Base-by-base conservation (phyloP, 2,113 vertebrate genomes). In the Gymnarchus niloticus region DNA sequence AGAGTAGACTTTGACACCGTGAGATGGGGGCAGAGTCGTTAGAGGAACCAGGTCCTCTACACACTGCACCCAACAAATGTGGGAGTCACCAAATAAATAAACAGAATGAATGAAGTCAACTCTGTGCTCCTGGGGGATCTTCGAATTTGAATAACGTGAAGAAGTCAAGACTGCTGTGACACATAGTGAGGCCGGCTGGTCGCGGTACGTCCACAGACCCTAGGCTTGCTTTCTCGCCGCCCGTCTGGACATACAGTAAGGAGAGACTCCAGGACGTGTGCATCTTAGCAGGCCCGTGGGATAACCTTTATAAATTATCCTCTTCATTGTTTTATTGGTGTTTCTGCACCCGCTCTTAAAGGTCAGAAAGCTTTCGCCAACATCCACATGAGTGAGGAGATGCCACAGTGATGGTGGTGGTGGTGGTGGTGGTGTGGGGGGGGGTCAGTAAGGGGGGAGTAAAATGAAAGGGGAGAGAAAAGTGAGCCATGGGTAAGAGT, bases 371-470 rank as follows among this genome's bases (percentile, higher is more conserved):
- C 87, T 86, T 88, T 89, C 88, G 89, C 91, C 87, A 87, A 88
- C 90, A 90, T 88, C 85, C 84, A 88, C 90, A 92, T 89, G 92
- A 91, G 94, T 91, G 90, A 90, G 92, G 92, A 90, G 88, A 88
- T 87, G 92, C 90, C 89, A 91, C 91, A 0, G 61, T 83, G 0
- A 12, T 6, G 49, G 46, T 54, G 12, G 23, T 9, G 21, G 87
- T 87, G 59, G 61, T 83, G 0, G 25, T 6, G 49, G 46, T 54
- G 12, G 23, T 9, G 23, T 7, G 6, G 37, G n/a, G n/a, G n/a
- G n/a, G n/a, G n/a, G n/a, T n/a, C n/a, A 3, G 28, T 19, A 46
- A 87, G 86, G 76, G 84, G 46, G 59, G 46, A 87, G 86, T 23
- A 41, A 73, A 57, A 46, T 46, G 49, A 69, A 87, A 21, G 81